Evolutionary conservation across 2,797 vertebrate genomes (phyloP).

Genomic region (Aphelocoma californica): DNA sequence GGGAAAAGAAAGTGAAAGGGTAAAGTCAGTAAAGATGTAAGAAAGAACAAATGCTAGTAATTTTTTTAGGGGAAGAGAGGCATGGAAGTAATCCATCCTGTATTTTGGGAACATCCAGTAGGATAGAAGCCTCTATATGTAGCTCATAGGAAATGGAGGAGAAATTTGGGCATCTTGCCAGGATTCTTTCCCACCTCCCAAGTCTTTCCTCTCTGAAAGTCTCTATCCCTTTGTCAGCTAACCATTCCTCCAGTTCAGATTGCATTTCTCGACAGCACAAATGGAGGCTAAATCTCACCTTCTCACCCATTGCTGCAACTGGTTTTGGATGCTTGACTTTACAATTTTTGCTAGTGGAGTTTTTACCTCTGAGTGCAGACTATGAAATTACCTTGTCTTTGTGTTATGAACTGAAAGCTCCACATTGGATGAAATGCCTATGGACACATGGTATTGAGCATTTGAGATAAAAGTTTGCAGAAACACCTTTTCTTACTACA

Average conservation of each 20-base stretch:
- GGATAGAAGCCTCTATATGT: not conserved
- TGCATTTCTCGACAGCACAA: not conserved
- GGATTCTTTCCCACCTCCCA: not conserved
- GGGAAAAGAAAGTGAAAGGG: not conserved
- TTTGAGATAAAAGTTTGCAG: not conserved
- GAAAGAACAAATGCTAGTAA: not conserved
- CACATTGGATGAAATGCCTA: fast-evolving
- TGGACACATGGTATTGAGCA: not conserved
- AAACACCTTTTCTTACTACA: not conserved
- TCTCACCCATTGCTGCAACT: not conserved
- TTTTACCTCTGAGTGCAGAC: not conserved
- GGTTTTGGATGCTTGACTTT: not conserved
- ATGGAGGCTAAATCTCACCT: not conserved
- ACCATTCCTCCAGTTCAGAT: not conserved
- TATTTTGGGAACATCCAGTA: not conserved
- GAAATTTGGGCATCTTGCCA: not conserved
- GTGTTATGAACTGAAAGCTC: not conserved
- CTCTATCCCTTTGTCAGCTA: not conserved
- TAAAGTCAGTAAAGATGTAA: not conserved
- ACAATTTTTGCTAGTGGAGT: not conserved
- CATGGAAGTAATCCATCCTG: not conserved
- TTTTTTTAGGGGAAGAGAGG: not conserved
- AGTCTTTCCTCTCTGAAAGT: not conserved
- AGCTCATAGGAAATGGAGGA: not conserved
- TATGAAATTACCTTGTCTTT: not conserved